Evolutionary conservation across 2,888 invertebrate species (phyloP), one percentile per base, ranked within the genome.

Genomic region (Resseliella maxima): DNA sequence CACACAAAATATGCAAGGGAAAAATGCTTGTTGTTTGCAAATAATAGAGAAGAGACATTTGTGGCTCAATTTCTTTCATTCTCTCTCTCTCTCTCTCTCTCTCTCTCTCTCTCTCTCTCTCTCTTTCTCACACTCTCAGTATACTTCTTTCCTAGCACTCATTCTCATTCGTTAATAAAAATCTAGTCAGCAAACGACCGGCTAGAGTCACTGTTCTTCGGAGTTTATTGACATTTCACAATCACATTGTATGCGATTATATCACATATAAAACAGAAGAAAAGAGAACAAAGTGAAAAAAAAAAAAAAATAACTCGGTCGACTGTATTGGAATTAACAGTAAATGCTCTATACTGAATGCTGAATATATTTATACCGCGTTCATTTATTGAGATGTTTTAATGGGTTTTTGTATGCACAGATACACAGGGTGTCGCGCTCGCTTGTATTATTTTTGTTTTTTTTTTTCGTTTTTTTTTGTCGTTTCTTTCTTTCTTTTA

Each of bases 171-270:
- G 31, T 31, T 72, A 72, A 72, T 31, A 72, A 72, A 72, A 72
- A 59, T 72, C 72, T 72, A 72, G 35, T 59, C 31, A 72, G 72
- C 72, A 31, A 50, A 31, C 72, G 59, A 59, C 59, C n/a, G 24
- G 72, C 72, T 72, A 72, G 72, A 72, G 72, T 72, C 72, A 72
- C 72, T 72, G 72, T 72, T 72, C 72, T 72, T 72, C 31, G 72
- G 72, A 72, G 72, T 72, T 72, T 72, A 72, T 72, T 72, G 72
- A 72, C 72, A 72, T 72, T 72, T 72, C 72, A 72, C 72, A 72
- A 72, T 72, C 72, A 72, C 72, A 72, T 72, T 72, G 72, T 72
- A 72, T 72, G 72, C 72, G 72, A 72, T 72, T 72, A 72, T 72
- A 72, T 72, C 72, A 72, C 72, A 31, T 31, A 31, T 31, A 31